Conservation (phyloP, 1,140 invertebrate species). For the Bombus terrestris region DNA sequence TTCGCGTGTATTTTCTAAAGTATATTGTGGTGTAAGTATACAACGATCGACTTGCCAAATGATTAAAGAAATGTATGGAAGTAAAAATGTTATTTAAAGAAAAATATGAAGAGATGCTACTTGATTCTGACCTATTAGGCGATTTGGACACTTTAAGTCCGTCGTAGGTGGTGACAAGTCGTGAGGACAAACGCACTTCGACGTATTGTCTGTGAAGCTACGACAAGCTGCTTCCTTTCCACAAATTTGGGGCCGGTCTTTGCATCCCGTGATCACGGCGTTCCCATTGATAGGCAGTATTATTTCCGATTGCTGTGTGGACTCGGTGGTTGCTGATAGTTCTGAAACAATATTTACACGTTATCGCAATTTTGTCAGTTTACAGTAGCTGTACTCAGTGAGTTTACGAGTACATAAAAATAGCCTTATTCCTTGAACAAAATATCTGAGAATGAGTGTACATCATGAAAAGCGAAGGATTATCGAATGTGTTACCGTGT, state of each 20-base stretch:
- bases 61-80: not conserved
- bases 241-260: constrained; percentile 82
- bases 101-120: not conserved
- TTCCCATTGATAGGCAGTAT: constrained; percentile 42
- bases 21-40: not conserved
- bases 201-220: constrained; percentile 80
- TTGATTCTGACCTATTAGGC: constrained; percentile 82
- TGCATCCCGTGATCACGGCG: constrained; percentile 69
- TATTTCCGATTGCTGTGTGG: constrained; percentile 52
- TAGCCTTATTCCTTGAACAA: not conserved
- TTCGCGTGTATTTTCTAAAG: too few relatives aligned
- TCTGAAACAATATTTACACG: constrained; percentile 54
- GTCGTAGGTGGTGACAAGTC: constrained; percentile 84
- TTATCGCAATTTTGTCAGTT: constrained; percentile 8
- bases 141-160: constrained; percentile 86
- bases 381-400: not conserved
- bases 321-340: constrained; percentile 14
- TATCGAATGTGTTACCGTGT: not conserved
- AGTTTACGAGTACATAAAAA: not conserved
- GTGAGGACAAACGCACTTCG: constrained; percentile 87
- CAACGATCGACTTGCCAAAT: not conserved
- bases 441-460: not conserved
- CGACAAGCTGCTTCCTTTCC: constrained; percentile 86
- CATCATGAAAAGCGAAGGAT: too few relatives aligned
- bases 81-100: not conserved